Evolutionary conservation across 1,140 invertebrate species (phyloP).

Genomic region (Luehdorfia chinensis): DNA sequence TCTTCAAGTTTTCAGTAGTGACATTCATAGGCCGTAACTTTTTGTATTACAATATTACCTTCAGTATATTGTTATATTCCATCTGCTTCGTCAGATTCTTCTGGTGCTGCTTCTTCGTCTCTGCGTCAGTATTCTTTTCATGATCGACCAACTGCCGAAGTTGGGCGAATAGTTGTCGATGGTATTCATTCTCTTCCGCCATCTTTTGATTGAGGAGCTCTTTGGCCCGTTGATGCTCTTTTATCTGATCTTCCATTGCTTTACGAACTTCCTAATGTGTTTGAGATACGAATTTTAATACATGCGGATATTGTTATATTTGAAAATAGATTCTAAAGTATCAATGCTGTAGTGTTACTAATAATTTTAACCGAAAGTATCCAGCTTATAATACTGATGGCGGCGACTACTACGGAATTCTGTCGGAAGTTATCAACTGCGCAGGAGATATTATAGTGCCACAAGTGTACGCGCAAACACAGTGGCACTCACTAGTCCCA

Average conservation of each 20-base stretch:
- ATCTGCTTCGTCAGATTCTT: conserved; percentile 46
- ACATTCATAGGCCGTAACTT: too few species aligned
- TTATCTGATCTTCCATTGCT: conserved; percentile 55
- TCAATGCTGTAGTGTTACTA: not conserved
- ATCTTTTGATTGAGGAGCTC: conserved; percentile 33
- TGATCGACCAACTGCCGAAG: conserved; percentile 35
- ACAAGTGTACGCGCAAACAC: too few species aligned
- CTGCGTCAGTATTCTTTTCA: conserved; percentile 43
- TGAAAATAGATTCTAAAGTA: not conserved
- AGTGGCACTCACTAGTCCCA: too few species aligned
- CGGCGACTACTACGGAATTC: too few species aligned
- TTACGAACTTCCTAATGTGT: conserved; percentile 58
- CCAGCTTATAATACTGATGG: too few species aligned
- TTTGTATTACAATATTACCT: conserved; percentile 28
- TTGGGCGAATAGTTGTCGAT: conserved; percentile 39
- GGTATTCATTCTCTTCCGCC: conserved; percentile 49
- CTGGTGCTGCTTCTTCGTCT: conserved; percentile 41
- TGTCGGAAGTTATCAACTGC: too few species aligned
- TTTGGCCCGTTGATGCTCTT: conserved; percentile 35
- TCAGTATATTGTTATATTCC: conserved; percentile 53
- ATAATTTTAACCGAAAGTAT: too few species aligned
- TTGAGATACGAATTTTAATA: not conserved
- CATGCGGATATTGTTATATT: too few species aligned
- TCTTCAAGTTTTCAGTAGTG: too few species aligned
- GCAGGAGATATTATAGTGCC: too few species aligned